Conservation (phyloP, 2,888 invertebrate genomes). For the Parelbella ahira region DNA sequence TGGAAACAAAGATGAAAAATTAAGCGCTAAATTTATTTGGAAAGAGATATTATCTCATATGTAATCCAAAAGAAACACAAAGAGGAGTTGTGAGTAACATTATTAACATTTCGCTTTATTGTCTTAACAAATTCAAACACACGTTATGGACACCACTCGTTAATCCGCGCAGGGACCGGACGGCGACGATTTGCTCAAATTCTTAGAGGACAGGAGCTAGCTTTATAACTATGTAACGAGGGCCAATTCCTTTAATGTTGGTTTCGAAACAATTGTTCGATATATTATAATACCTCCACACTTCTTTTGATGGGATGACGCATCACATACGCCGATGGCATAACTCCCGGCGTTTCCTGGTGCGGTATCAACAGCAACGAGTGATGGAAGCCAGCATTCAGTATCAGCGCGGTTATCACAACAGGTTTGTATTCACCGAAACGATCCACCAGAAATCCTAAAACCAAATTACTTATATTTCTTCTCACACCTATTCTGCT, state of each 20-base stretch:
- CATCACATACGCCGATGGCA: conserved; percentile 88
- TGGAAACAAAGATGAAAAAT: too few relatives aligned
- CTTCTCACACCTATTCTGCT: too few relatives aligned
- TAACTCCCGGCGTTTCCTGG: conserved; percentile 87
- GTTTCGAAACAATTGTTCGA: conserved; percentile 39
- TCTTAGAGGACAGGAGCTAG: conserved; percentile 63
- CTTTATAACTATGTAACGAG: conserved; percentile 50
- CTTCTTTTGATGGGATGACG: conserved; percentile 85
- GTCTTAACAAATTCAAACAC: conserved; percentile 66
- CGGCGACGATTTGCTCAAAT: conserved; percentile 77
- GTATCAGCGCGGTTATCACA: conserved; percentile 87
- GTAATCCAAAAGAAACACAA: too few relatives aligned
- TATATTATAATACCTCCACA: conserved; percentile 81
- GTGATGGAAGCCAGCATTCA: conserved; percentile 90
- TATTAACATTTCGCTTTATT: conserved; percentile 60
- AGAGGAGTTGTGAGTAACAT: too few relatives aligned
- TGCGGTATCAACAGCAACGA: conserved; percentile 89
- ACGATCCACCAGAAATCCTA: conserved; percentile 92
- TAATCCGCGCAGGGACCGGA: conserved; percentile 74
- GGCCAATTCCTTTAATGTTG: conserved; percentile 49
- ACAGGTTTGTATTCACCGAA: conserved; percentile 92
- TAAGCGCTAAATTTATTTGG: too few relatives aligned
- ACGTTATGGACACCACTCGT: conserved; percentile 59
- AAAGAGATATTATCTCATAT: too few relatives aligned
- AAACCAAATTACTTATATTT: too few relatives aligned